Conservation (phyloP, 2,888 invertebrate genomes). For the Scrobipalpa costella region DNA sequence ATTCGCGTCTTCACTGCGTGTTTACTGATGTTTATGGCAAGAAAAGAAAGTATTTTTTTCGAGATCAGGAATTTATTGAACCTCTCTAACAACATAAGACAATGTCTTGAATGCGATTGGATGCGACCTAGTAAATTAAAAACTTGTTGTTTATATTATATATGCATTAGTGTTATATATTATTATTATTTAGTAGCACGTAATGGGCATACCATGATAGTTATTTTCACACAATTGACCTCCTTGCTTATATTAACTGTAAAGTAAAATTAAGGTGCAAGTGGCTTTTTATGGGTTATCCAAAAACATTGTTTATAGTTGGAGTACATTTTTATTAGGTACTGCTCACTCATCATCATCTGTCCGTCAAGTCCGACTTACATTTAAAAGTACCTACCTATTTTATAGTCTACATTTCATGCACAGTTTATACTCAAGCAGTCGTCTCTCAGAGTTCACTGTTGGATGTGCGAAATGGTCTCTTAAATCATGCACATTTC, state of each 20-base stretch:
- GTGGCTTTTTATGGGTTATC: too few species aligned
- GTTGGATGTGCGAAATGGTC: slow-evolving; percentile 15
- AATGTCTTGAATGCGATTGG: too few species aligned
- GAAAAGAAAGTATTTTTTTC: neutral
- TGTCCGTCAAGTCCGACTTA: neutral
- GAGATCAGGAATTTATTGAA: neutral
- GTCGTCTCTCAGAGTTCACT: neutral
- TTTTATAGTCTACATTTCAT: neutral
- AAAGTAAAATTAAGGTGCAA: too few species aligned
- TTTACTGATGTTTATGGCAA: neutral
- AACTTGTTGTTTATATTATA: too few species aligned
- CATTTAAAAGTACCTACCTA: neutral
- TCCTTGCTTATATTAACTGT: too few species aligned
- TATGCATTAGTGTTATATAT: too few species aligned
- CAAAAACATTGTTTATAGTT: neutral
- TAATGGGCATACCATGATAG: too few species aligned
- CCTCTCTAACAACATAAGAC: too few species aligned
- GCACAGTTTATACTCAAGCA: neutral
- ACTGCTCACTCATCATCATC: neutral
- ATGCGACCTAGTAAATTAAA: too few species aligned
- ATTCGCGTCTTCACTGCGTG: slow-evolving; percentile 16
- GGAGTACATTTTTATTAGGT: too few species aligned
- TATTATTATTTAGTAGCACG: too few species aligned
- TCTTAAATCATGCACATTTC: slow-evolving; percentile 11
- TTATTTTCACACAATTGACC: too few species aligned